Evolutionary conservation across 2,888 invertebrate species (phyloP).

Genomic region (Dusona sp.): DNA sequence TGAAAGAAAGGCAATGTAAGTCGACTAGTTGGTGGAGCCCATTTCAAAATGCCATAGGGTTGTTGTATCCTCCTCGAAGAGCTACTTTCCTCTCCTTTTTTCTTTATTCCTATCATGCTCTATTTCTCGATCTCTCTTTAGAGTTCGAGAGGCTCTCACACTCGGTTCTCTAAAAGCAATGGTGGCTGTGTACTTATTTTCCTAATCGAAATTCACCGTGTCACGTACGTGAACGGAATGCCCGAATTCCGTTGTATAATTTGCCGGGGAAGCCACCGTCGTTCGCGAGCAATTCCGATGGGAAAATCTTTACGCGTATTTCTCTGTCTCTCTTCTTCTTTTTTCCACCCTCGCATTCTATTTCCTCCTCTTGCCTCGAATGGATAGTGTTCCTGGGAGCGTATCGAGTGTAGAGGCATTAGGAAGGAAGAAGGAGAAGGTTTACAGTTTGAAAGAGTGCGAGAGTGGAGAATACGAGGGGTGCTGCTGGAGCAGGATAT

Average conservation of each 20-base stretch:
- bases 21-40: constrained; percentile 31
- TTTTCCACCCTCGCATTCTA: constrained; percentile 3
- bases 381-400: constrained; percentile 34
- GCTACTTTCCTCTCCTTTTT: constrained; percentile 4
- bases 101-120: constrained; percentile 17
- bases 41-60: constrained; percentile 57
- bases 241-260: constrained; percentile 70
- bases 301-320: constrained; percentile 68
- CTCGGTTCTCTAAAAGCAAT: constrained; percentile 40
- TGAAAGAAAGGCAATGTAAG: constrained; percentile 22
- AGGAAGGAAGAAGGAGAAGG: constrained; percentile 9
- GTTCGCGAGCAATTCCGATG: constrained; percentile 57
- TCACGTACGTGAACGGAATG: constrained; percentile 69
- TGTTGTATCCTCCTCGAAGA: constrained; percentile 29
- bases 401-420: constrained; percentile 19
- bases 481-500: constrained; percentile 20
- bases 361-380: background rate
- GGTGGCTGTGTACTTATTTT: constrained; percentile 65
- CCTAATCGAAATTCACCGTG: constrained; percentile 70
- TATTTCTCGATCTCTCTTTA: constrained; percentile 12
- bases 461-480: constrained; percentile 27
- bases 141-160: constrained; percentile 28
- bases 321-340: constrained; percentile 10
- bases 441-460: constrained; percentile 24
- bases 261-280: constrained; percentile 48